Base-by-base conservation (phyloP, 2,888 invertebrate species). In the Sminthurides aquaticus region DNA sequence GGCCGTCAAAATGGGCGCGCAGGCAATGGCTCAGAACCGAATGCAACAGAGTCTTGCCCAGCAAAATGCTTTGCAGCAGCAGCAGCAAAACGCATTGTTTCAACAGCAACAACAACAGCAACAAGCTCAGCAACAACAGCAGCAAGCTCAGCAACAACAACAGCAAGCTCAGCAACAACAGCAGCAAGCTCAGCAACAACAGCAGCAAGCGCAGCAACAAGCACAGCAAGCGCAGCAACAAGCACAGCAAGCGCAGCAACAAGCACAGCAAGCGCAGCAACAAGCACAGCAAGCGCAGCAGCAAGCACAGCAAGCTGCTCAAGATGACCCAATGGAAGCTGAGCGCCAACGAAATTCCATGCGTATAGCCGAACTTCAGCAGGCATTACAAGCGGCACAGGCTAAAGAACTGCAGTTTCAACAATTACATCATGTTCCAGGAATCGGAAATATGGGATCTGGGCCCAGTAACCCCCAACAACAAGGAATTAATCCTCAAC, bases 311-410 rank as follows among this genome's bases (percentile, higher is more conserved):
- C 43, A 54, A n/a, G 49, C 52, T 11, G n/a, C 18, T 20, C 43
- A 49, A 20, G 52, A 49, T n/a, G 52, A 59, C 24, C 26, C 59
- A 2, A 22, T n/a, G 3, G 48, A 54, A 27, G 24, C 70, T 20
- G 88, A 89, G 20, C 79, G 90, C 0, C 88, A 89, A 75, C 88
- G 89, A 76, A 90, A 90, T 80, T 78, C 90, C 65, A 84, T 88
- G 76, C 88, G 88, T 79, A 90, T 90, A 59, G 84, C 85, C 74
- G 85, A 89, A 71, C 78, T 90, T 65, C 86, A 87, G 73, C 89
- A 89, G 78, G 89, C 88, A 0, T 78, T 90, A 66, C 88, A 89
- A 77, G 89, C 87, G 0, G 89, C 90, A 0, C 89, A 90, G 71
- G 88, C 89, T 75, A 85, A 86, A 76, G 86, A 87, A 76, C 85